phyloP scores from a whole-genome alignment of 2,888 invertebrate species.

The Corythucha ciliata region DNA sequence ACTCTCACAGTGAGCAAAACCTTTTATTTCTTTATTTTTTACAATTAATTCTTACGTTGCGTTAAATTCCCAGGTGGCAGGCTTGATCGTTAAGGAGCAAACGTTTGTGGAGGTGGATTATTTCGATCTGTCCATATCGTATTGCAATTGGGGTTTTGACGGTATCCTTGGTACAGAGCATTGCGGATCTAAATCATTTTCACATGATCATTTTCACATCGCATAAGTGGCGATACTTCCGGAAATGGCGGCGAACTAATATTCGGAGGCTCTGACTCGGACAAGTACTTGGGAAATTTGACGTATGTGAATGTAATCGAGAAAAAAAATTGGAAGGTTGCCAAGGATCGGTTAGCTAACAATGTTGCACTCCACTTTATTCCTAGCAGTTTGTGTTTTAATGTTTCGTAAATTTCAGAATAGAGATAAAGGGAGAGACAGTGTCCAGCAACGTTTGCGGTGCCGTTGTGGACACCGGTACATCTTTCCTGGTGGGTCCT shows the following conservation, averaged over 20 bases:
- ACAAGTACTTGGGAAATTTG: conserved; percentile 79
- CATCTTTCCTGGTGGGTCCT: conserved; percentile 92
- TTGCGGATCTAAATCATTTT: too few species aligned
- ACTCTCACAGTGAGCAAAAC: conserved; percentile 58
- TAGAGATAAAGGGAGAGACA: too few species aligned
- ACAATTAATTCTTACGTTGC: too few species aligned
- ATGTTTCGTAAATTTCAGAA: too few species aligned
- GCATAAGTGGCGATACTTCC: too few species aligned
- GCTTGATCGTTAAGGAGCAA: conserved; percentile 61
- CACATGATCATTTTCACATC: too few species aligned
- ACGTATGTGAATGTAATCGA: conserved; percentile 76
- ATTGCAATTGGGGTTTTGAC: conserved; percentile 97
- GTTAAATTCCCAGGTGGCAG: conserved; percentile 56
- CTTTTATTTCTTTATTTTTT: too few species aligned
- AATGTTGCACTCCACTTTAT: not conserved
- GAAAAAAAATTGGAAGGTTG: conserved; percentile 95
- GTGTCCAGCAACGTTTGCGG: conserved; percentile 63
- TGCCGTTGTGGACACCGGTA: conserved; percentile 94
- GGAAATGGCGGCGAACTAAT: conserved; percentile 87
- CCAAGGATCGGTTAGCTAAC: conserved; percentile 61
- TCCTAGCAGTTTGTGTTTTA: too few species aligned
- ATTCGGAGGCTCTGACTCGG: conserved; percentile 89
- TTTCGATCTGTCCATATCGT: conserved; percentile 89
- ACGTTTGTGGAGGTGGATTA: conserved; percentile 92
- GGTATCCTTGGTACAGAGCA: conserved; percentile 95